These are phyloP conservation scores for Zaprionus lachaisei DNA, from an alignment of 1,140 invertebrate genomes.

Conservation along the genomic window DNA sequence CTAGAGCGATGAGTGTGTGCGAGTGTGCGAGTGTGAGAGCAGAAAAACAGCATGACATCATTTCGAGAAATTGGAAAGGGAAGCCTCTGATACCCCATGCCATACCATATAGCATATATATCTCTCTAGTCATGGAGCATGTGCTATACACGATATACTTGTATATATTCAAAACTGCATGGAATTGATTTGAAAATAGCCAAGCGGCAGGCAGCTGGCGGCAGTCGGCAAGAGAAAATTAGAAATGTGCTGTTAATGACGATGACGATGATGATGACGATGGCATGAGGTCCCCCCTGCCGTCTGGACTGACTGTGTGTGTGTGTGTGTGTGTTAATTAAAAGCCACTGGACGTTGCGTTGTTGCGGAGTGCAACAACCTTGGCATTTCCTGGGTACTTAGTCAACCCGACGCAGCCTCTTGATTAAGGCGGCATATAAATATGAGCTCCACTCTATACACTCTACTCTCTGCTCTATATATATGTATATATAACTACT, in stretches of 20 bases:
- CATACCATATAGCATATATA: not conserved
- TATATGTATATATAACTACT: slow-evolving; percentile 43
- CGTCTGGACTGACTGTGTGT: slow-evolving; percentile 37
- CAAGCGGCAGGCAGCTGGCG: slow-evolving; percentile 20
- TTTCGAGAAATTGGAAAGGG: slow-evolving; percentile 70
- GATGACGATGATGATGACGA: slow-evolving; percentile 45
- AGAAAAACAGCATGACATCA: slow-evolving; percentile 69
- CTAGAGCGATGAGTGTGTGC: slow-evolving; percentile 27
- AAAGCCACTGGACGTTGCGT: slow-evolving; percentile 74
- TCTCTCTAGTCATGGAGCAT: slow-evolving; percentile 15
- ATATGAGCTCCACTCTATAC: slow-evolving; percentile 9
- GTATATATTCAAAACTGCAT: slow-evolving; percentile 72
- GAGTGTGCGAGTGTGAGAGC: slow-evolving; percentile 23
- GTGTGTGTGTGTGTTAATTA: slow-evolving; percentile 68
- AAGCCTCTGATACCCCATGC: slow-evolving; percentile 28
- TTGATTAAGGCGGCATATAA: slow-evolving; percentile 61
- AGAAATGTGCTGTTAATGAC: slow-evolving; percentile 54
- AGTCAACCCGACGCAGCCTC: slow-evolving; percentile 67
- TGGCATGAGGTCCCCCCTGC: slow-evolving; percentile 52
- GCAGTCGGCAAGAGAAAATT: slow-evolving; percentile 34
- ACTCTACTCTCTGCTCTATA: too few relatives aligned
- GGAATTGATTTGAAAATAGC: slow-evolving; percentile 81
- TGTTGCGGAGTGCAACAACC: slow-evolving; percentile 73
- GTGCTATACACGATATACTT: slow-evolving; percentile 25
- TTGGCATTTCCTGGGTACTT: slow-evolving; percentile 81